phyloP scores from a whole-genome alignment of 2,113 vertebrate genomes.

The Brachyhypopomus occidentalis region DNA sequence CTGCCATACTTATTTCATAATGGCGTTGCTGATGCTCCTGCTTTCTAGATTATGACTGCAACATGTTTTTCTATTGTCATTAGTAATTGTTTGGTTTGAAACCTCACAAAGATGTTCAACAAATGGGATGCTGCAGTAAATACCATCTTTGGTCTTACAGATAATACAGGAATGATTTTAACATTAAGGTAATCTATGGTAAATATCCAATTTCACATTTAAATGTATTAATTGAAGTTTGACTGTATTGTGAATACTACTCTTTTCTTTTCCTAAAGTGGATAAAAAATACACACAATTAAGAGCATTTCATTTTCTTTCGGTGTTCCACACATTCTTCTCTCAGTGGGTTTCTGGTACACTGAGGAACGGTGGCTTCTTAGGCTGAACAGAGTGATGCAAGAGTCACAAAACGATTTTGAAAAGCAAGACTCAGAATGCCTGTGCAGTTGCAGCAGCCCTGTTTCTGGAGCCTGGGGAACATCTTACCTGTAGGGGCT shows the following conservation, averaged over 20 bases:
- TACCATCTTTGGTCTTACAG: not conserved
- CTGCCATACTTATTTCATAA: conserved; percentile 26
- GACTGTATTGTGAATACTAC: not conserved
- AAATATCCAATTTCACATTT: not conserved
- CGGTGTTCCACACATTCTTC: not conserved
- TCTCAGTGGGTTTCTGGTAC: not conserved
- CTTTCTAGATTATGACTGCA: conserved; percentile 24
- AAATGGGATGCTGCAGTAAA: not conserved
- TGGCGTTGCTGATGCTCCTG: conserved; percentile 33
- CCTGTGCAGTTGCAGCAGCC: not conserved
- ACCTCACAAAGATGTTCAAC: conserved; percentile 14
- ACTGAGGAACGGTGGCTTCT: not conserved
- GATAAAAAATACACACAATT: too few species aligned
- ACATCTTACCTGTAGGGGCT: conserved; percentile 1
- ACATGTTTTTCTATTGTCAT: conserved; percentile 29
- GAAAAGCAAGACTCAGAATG: not conserved
- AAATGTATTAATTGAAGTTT: not conserved
- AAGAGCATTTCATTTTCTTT: not conserved
- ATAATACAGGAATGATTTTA: not conserved
- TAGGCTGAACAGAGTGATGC: not conserved
- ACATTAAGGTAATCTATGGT: not conserved
- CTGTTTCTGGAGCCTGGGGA: not conserved
- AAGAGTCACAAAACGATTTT: not conserved
- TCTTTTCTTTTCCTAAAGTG: too few species aligned
- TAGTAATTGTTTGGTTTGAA: conserved; percentile 7